These are phyloP conservation scores for Sicus ferrugineus DNA, from an alignment of 2,888 invertebrate genomes.

Conservation along the genomic window DNA sequence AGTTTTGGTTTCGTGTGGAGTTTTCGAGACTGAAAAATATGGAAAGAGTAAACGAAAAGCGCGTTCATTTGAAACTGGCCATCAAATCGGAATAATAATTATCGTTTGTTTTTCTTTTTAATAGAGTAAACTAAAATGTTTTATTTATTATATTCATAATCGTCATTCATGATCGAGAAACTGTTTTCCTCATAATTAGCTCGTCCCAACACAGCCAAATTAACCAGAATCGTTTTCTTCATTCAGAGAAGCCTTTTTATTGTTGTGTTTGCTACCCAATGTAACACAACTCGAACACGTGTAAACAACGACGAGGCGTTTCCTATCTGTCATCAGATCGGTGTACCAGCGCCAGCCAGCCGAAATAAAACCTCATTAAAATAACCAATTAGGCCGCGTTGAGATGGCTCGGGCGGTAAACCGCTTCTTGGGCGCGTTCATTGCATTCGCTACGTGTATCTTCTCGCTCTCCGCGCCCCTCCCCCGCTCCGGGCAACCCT, in stretches of 20 bases:
- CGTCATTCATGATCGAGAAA: too few relatives aligned
- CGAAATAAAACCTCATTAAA: slow-evolving; percentile 54
- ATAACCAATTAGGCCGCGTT: slow-evolving; percentile 54
- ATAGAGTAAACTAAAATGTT: too few relatives aligned
- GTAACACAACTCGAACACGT: slow-evolving; percentile 11
- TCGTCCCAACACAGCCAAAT: not conserved
- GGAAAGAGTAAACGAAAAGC: too few relatives aligned
- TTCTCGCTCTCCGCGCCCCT: not conserved
- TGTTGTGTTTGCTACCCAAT: not conserved
- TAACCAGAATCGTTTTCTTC: not conserved
- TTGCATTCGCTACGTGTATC: not conserved
- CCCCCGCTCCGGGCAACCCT: not conserved
- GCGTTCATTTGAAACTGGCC: too few relatives aligned
- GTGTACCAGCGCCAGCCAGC: slow-evolving; percentile 32
- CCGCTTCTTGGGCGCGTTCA: not conserved
- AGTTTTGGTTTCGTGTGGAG: too few relatives aligned
- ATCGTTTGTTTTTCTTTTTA: too few relatives aligned
- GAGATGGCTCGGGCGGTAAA: not conserved
- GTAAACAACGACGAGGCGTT: slow-evolving; percentile 25
- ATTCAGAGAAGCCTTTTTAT: not conserved
- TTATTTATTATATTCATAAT: too few relatives aligned
- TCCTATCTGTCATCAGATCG: slow-evolving; percentile 22
- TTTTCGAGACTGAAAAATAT: too few relatives aligned
- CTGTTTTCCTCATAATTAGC: not conserved
- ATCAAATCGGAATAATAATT: too few relatives aligned